A percentile compares a stretch with the other conserved stretches of the same genome.
Evolutionary conservation across 2,888 invertebrate genomes (phyloP).

Genomic region (Crepidodera aurea): DNA sequence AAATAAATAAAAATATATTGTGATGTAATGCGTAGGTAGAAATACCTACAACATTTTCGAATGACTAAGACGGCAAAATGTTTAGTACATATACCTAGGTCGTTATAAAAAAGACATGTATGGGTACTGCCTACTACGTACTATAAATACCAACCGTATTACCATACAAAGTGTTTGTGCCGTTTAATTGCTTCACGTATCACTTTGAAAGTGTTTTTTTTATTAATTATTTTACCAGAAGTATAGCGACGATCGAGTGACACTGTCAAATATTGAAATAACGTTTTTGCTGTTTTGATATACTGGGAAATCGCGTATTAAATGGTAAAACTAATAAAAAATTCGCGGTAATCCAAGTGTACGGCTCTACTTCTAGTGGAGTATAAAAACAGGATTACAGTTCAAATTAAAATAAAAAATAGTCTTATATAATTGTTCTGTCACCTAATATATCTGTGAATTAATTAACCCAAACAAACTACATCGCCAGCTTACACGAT

Average conservation of each 20-base stretch:
- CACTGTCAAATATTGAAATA: too few species aligned
- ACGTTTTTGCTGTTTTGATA: too few species aligned
- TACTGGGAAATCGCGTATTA: too few species aligned
- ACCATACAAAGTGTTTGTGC: conserved; percentile 8
- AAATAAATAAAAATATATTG: conserved; percentile 4
- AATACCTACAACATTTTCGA: background rate
- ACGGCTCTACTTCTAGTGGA: too few species aligned
- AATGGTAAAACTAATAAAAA: too few species aligned
- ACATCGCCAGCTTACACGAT: background rate
- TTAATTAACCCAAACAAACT: too few species aligned
- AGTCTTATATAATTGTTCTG: too few species aligned
- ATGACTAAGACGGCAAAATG: conserved; percentile 11
- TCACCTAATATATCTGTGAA: too few species aligned
- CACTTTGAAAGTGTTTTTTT: background rate
- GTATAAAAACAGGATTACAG: too few species aligned
- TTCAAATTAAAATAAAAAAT: too few species aligned
- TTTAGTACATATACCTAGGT: conserved; percentile 5
- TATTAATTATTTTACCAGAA: background rate
- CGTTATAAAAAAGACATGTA: conserved; percentile 5
- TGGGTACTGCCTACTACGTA: conserved; percentile 7
- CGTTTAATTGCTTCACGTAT: background rate
- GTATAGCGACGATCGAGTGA: too few species aligned
- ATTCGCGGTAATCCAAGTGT: too few species aligned
- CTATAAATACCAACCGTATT: conserved; percentile 11
- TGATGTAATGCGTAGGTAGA: conserved; percentile 11